Conservation (phyloP, 2,113 vertebrate species). For the Daphoenositta chrysoptera region DNA sequence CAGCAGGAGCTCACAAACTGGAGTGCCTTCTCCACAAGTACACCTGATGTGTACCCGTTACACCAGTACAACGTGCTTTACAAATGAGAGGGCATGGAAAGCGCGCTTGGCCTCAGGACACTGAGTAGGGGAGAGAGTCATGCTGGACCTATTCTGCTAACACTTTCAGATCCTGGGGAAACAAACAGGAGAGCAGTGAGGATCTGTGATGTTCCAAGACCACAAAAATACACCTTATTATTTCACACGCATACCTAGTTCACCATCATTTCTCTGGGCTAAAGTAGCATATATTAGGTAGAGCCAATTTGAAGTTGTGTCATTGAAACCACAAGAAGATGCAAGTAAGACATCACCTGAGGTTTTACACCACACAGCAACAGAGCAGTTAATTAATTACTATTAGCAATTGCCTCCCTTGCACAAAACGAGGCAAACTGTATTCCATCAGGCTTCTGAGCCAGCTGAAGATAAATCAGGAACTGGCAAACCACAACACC, state of each 20-base stretch:
- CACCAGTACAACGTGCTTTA: fast-evolving
- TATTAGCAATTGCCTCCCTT: background rate
- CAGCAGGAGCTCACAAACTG: background rate
- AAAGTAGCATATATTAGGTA: background rate
- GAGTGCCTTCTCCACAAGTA: background rate
- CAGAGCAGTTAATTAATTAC: background rate
- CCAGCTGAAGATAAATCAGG: background rate
- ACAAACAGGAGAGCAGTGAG: background rate
- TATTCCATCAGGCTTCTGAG: background rate
- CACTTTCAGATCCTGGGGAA: background rate
- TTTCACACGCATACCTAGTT: background rate
- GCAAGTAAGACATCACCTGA: background rate
- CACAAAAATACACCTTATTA: background rate
- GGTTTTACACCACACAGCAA: background rate
- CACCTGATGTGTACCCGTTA: too few relatives aligned
- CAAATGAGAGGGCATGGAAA: fast-evolving
- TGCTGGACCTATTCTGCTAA: fast-evolving
- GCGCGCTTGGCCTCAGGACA: background rate
- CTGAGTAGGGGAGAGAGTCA: background rate
- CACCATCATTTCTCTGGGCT: background rate
- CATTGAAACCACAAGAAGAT: background rate
- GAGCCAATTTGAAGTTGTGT: background rate
- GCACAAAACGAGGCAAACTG: background rate
- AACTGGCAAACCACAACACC: background rate
- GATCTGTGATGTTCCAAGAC: background rate